Base-by-base conservation (phyloP, 2,797 vertebrate species). In the Peromyscus melanophrys region DNA sequence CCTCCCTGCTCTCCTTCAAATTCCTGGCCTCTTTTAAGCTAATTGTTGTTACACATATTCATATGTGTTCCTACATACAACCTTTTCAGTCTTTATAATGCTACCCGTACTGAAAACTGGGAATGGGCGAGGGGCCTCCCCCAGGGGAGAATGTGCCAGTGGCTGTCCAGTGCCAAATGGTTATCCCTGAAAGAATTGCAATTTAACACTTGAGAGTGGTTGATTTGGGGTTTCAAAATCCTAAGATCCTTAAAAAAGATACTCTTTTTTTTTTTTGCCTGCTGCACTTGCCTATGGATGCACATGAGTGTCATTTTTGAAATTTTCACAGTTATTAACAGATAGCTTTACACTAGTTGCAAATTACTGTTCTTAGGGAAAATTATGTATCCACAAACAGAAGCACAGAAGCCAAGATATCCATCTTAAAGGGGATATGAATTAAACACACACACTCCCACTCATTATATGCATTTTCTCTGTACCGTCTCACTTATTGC, bases 331-430 rank as follows among this genome's bases (percentile, higher is more conserved):
- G 52, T 8, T 77, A 29, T 75, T 95, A 71, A 43, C 83, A 37
- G 59, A 71, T 76, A 89, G 27, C 14, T 67, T 94, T 31, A 67
- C 29, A 77, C 1, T 93, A 43, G 7, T 59, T 92, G 55, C 7
- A 96, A 94, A 90, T 83, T 49, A 89, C 10, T 76, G 14, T 21
- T 95, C 34, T 87, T n/a, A 63, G 63, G 52, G 84, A 90, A 89
- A 82, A 87, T 21, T 16, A 61, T 92, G 27, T 9, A 83, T 29
- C 34, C 29, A n/a, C 21, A 94, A 95, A 82, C 13, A 82, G 80
- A 94, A 89, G 4, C 5, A 10, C 40, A 83, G 65, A 91, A 57
- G 29, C 21, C 55, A 96, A 89, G 49, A 21, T 82, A 37, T 19
- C 40, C 84, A 25, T 93, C 0, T 34, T 29, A 75, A 34, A 52